phyloP scores from a whole-genome alignment of 1,140 invertebrate genomes.

The Carcinoscorpius rotundicauda region DNA sequence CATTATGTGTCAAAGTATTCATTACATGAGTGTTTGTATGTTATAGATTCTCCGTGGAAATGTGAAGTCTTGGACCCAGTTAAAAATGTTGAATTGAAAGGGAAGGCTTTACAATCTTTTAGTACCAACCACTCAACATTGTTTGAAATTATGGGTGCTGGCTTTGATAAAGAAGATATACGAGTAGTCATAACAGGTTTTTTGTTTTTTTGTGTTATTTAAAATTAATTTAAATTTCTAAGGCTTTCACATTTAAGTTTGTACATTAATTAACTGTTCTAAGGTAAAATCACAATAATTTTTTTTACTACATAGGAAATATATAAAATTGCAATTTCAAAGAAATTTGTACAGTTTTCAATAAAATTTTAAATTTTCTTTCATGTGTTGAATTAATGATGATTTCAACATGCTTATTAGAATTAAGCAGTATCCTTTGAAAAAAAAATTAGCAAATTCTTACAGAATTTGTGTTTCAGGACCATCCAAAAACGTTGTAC shows the following conservation, averaged over 20 bases:
- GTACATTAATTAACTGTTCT: too few species aligned
- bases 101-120: conserved; percentile 73
- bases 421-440: too few species aligned
- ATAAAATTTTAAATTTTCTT: too few species aligned
- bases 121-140: conserved; percentile 67
- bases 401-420: too few species aligned
- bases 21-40: conserved; percentile 20
- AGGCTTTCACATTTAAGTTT: too few species aligned
- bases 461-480: conserved; percentile 12
- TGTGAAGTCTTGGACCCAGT: conserved; percentile 60
- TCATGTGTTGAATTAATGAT: too few species aligned
- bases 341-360: too few species aligned
- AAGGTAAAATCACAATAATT: too few species aligned
- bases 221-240: too few species aligned
- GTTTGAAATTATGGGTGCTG: conserved; percentile 63
- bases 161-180: conserved; percentile 50
- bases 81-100: conserved; percentile 45
- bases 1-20: too few species aligned
- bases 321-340: too few species aligned
- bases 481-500: conserved; percentile 19
- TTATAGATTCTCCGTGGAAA: conserved; percentile 76
- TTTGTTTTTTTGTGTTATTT: background rate
- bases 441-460: background rate
- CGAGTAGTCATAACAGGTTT: conserved; percentile 29
- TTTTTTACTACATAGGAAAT: too few species aligned